phyloP scores from a whole-genome alignment of 2,113 vertebrate genomes.

The Siniperca knerii region DNA sequence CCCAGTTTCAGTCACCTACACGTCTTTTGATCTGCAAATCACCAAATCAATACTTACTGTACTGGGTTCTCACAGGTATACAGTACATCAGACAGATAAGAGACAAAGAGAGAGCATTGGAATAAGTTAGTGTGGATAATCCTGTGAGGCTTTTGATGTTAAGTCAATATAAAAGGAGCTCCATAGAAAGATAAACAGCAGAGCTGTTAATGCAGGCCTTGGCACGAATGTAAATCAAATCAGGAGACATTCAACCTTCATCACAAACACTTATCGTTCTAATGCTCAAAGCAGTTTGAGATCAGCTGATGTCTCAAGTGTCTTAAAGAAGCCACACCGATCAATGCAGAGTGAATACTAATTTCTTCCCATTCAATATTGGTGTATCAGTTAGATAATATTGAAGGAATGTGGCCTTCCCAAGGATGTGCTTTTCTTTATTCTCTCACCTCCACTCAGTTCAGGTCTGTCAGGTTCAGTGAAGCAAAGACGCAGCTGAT shows the following conservation, averaged over 20 bases:
- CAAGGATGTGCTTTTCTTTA: not conserved
- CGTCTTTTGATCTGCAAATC: not conserved
- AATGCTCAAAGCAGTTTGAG: not conserved
- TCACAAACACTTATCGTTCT: not conserved
- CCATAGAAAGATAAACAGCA: slow-evolving; percentile 1
- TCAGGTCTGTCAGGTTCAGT: not conserved
- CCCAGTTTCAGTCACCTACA: not conserved
- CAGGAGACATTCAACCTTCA: slow-evolving; percentile 10
- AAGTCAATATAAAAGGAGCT: not conserved
- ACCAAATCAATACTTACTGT: not conserved
- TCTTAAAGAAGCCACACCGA: accelerated
- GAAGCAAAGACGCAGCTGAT: not conserved
- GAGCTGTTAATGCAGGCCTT: not conserved
- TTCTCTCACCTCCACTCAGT: not conserved
- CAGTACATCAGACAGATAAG: not conserved
- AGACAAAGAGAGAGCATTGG: not conserved
- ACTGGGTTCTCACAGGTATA: not conserved
- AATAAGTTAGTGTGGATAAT: not conserved
- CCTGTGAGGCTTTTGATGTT: not conserved
- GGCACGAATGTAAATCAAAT: not conserved
- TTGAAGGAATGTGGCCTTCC: not conserved
- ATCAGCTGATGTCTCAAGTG: slow-evolving; percentile 25
- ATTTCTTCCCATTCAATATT: slow-evolving; percentile 11
- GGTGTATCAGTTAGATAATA: not conserved
- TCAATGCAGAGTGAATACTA: slow-evolving; percentile 1